These are phyloP conservation scores for Iphiclides podalirius DNA, from an alignment of 2,888 invertebrate genomes.

Conservation along the genomic window DNA sequence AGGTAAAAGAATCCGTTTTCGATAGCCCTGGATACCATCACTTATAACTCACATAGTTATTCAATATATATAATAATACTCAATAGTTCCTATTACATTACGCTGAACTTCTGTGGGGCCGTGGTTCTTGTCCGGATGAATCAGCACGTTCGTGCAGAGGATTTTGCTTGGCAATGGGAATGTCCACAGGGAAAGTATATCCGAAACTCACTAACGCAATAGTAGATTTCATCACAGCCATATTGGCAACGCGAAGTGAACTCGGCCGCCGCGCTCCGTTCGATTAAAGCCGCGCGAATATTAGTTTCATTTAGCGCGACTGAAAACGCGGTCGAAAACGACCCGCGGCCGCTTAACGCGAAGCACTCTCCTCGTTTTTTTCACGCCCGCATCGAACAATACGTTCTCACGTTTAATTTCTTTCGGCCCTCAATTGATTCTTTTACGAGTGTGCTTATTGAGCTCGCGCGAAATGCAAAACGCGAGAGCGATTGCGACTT, in stretches of 20 bases:
- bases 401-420: slow-evolving; percentile 80
- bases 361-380: slow-evolving; percentile 70
- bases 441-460: slow-evolving; percentile 80
- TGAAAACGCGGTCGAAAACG: slow-evolving; percentile 77
- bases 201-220: too few species aligned
- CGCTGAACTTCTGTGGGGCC: too few species aligned
- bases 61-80: too few species aligned
- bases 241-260: slow-evolving; percentile 5
- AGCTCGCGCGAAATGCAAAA: slow-evolving; percentile 67
- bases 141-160: too few species aligned
- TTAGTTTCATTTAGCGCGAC: slow-evolving; percentile 71
- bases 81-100: too few species aligned
- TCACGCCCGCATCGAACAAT: slow-evolving; percentile 74
- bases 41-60: too few species aligned
- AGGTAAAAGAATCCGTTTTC: too few species aligned
- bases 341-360: slow-evolving; percentile 73
- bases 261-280: slow-evolving; percentile 38
- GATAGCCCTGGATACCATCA: too few species aligned
- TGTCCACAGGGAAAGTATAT: too few species aligned
- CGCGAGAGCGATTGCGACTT: slow-evolving; percentile 55
- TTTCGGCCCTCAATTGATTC: slow-evolving; percentile 75
- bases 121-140: too few species aligned
- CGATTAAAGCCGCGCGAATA: slow-evolving; percentile 66
- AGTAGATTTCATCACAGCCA: too few species aligned
- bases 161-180: too few species aligned